phyloP scores from a whole-genome alignment of 2,888 invertebrate genomes.

The Taphrorychus bicolor region DNA sequence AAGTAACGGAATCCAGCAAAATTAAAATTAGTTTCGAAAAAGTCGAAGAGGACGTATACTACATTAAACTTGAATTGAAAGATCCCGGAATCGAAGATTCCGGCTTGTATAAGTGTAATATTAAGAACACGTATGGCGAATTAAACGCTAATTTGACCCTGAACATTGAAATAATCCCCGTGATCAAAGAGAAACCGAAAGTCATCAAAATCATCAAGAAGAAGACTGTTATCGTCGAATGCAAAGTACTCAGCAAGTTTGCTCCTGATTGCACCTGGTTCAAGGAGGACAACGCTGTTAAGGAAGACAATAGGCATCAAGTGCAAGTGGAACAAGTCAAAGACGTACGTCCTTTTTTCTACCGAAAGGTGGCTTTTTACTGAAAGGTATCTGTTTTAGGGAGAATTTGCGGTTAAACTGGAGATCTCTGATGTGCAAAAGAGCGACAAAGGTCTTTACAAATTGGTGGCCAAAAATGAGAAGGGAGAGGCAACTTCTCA shows the following conservation, averaged over 20 bases:
- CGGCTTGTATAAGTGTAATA: slow-evolving; percentile 97
- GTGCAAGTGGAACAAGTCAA: slow-evolving; percentile 80
- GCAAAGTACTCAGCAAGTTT: slow-evolving; percentile 91
- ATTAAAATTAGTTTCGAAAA: slow-evolving; percentile 76
- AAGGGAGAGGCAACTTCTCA: slow-evolving; percentile 93
- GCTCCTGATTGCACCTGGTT: slow-evolving; percentile 94
- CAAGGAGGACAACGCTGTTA: slow-evolving; percentile 82
- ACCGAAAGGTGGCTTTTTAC: not conserved
- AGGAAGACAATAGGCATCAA: slow-evolving; percentile 77
- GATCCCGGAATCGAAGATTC: slow-evolving; percentile 96
- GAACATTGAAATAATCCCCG: slow-evolving; percentile 97
- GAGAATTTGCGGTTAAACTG: slow-evolving; percentile 88
- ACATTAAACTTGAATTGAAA: slow-evolving; percentile 83
- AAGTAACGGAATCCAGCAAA: slow-evolving; percentile 82
- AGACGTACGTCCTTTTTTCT: slow-evolving; percentile 65
- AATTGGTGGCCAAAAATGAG: slow-evolving; percentile 89
- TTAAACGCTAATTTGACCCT: slow-evolving; percentile 96
- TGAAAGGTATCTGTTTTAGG: slow-evolving; percentile 61
- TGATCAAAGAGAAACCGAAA: slow-evolving; percentile 91
- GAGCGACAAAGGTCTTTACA: slow-evolving; percentile 87
- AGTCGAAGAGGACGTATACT: slow-evolving; percentile 82
- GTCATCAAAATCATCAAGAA: slow-evolving; percentile 91
- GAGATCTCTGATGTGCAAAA: slow-evolving; percentile 86
- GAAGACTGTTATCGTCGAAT: slow-evolving; percentile 91
- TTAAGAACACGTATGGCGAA: slow-evolving; percentile 95